phyloP scores from a whole-genome alignment of 2,888 invertebrate genomes.

The Mythimna pallens region DNA sequence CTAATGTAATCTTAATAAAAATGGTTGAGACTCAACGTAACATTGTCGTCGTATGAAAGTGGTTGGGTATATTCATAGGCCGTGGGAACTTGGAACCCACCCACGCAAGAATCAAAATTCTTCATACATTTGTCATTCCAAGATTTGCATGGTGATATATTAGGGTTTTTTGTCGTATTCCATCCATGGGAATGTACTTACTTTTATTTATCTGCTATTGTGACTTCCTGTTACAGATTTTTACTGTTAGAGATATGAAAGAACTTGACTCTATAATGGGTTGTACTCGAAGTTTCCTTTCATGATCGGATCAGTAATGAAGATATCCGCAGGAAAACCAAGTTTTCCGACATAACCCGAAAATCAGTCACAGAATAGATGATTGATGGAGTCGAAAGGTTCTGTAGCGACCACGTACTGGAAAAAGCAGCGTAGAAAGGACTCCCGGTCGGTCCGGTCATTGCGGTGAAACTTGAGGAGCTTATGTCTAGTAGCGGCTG shows the following conservation, averaged over 20 bases:
- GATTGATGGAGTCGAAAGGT: too few species aligned
- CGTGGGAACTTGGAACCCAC: slow-evolving; percentile 71
- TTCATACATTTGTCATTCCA: slow-evolving; percentile 73
- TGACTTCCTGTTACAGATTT: neutral
- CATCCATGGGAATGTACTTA: slow-evolving; percentile 3
- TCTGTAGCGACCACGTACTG: too few species aligned
- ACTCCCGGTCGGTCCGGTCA: too few species aligned
- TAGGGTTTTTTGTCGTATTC: slow-evolving; percentile 20
- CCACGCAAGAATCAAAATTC: slow-evolving; percentile 71
- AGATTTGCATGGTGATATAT: slow-evolving; percentile 65
- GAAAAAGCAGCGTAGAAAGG: too few species aligned
- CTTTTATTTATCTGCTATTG: neutral
- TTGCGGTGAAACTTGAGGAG: too few species aligned
- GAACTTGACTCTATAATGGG: neutral
- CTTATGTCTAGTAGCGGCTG: too few species aligned
- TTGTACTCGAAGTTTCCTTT: too few species aligned
- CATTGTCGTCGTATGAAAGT: slow-evolving; percentile 65
- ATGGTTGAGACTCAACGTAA: slow-evolving; percentile 66
- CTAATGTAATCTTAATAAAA: slow-evolving; percentile 70
- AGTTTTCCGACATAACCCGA: too few species aligned
- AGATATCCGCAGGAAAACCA: too few species aligned
- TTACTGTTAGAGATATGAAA: accelerated
- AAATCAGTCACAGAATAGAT: too few species aligned
- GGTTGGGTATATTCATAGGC: slow-evolving; percentile 65
- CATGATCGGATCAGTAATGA: too few species aligned